Percentiles rank a stretch among this genome's conserved stretches.
phyloP scores from a whole-genome alignment of 2,797 vertebrate genomes.

The Argya squamiceps region DNA sequence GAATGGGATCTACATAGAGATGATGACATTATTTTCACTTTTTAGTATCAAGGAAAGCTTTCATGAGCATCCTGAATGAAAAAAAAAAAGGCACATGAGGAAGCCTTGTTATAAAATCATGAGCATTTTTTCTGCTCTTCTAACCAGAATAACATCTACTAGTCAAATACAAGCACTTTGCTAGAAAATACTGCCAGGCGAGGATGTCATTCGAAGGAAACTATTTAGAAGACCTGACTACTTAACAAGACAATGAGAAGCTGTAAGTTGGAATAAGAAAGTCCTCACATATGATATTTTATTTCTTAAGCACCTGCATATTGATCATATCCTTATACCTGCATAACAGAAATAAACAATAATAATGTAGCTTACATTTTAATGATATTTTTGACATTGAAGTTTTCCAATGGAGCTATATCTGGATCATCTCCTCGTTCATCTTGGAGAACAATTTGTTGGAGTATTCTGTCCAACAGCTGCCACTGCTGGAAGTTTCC shows the following conservation, averaged over 20 bases:
- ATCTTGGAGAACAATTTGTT: conserved; percentile 95
- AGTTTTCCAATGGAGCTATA: conserved; percentile 90
- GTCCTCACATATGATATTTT: not conserved
- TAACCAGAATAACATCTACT: not conserved
- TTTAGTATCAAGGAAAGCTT: not conserved
- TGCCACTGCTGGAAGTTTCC: conserved; percentile 94
- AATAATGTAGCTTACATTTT: conserved; percentile 86
- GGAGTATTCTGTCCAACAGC: conserved; percentile 93
- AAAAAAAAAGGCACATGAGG: not conserved
- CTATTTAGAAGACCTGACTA: not conserved
- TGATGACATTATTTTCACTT: not conserved
- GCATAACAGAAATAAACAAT: not conserved
- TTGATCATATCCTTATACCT: not conserved
- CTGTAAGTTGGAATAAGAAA: not conserved
- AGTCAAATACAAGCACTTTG: not conserved
- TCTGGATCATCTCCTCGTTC: conserved; percentile 94
- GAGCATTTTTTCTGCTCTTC: not conserved
- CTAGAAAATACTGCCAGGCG: not conserved
- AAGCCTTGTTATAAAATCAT: not conserved
- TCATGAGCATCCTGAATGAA: not conserved
- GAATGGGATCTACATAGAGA: not conserved
- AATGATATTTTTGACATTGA: conserved; percentile 95
- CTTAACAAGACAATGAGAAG: not conserved
- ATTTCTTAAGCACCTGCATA: not conserved
- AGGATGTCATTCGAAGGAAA: not conserved